Evolutionary conservation across 2,888 invertebrate genomes (phyloP), one percentile per base, ranked within the genome.

Genomic region (Cristatella mucedo): DNA sequence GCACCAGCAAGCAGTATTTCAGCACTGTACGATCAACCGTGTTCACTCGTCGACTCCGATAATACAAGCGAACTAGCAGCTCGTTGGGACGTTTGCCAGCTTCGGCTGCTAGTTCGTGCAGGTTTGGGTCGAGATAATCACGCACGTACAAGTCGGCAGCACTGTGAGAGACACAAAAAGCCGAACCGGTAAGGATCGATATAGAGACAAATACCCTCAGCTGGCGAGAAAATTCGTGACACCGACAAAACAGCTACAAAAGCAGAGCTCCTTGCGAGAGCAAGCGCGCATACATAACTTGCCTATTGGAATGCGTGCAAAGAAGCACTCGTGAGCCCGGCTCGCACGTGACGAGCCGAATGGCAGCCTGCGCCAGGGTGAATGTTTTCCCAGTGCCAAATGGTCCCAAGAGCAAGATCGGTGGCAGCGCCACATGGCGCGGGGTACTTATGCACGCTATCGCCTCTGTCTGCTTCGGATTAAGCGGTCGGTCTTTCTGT

Each of bases 301-400:
- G 69, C 68, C 70, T 82, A 66, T 84, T 83, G 36, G 82, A 82
- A 67, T 83, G 82, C 2, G 83, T 83, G 59, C 83, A 84, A 39
- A 84, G 76, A 45, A 84, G 70, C 39, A 84, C 76, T 54, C 77
- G 73, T 20, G 77, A 74, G 16, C 74, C 71, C 0, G 73, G 68
- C 52, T 78, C 75, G n/a, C n/a, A n/a, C 7, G 69, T 61, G 21
- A 80, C 62, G 30, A 81, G 67, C 52, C 77, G 75, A 51, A 76
- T 76, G 29, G 80, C 76, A 1, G 78, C 78, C 52, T 66, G 62
- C 0, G 82, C 82, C 49, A 84, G 66, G 0, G 83, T 82, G 55
- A 78, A 82, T 0, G 83, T 84, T 59, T 84, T 84, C 1, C 83
- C 83, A 0, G 83, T 83, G n/a, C 83, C 83, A 63, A 80, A 83